Conservation (phyloP, 2,888 invertebrate genomes). For the Morpho deidamia region DNA sequence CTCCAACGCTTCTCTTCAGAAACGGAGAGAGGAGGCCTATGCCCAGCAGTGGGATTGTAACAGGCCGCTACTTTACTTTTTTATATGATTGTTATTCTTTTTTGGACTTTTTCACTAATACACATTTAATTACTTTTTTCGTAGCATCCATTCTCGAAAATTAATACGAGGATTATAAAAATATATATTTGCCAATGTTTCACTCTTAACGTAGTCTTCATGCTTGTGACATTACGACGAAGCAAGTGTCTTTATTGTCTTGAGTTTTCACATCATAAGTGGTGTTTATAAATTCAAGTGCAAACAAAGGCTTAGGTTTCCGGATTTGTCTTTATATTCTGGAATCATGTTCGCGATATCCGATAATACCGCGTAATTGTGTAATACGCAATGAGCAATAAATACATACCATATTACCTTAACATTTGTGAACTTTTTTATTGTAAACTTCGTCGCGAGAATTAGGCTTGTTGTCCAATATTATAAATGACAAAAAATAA, state of each 20-base stretch:
- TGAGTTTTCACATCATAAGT: conserved; percentile 15
- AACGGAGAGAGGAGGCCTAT: no score
- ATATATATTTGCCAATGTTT: conserved; percentile 6
- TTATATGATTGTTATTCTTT: neutral
- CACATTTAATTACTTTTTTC: conserved; percentile 48
- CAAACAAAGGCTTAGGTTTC: conserved; percentile 38
- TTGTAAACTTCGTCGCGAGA: no score
- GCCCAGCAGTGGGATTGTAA: no score
- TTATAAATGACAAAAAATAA: no score
- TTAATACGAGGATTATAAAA: conserved; percentile 27
- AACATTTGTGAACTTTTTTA: no score
- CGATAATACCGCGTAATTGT: neutral
- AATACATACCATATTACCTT: no score
- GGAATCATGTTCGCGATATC: neutral
- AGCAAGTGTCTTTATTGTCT: neutral
- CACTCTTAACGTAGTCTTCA: conserved; percentile 6
- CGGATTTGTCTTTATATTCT: conserved; percentile 18
- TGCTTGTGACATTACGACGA: conserved; percentile 1
- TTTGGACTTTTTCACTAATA: neutral
- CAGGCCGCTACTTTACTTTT: neutral
- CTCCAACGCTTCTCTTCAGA: no score
- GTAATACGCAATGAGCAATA: neutral
- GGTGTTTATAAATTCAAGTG: conserved; percentile 37
- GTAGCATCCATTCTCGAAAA: conserved; percentile 34
- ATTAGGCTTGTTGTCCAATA: no score